Evolutionary conservation across 2,797 vertebrate genomes (phyloP).

Genomic region (Enteromius thamalakanensis): DNA sequence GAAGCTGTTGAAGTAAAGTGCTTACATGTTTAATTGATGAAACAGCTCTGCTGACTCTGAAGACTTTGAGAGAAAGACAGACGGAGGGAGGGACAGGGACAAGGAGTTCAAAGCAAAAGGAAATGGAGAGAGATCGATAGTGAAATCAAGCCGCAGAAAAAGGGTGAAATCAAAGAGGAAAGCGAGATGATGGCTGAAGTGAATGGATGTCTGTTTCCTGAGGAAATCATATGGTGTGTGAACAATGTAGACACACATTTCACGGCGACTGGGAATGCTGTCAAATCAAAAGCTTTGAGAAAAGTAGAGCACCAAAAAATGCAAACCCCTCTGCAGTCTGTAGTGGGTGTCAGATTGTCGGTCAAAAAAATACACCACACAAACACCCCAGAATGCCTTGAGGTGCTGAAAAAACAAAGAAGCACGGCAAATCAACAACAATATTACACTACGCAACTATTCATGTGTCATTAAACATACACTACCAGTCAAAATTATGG

Average conservation of each 20-base stretch:
- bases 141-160: background rate
- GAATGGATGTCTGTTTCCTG: background rate
- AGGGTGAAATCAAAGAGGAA: conserved; percentile 6
- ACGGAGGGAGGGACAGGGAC: background rate
- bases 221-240: conserved; percentile 6
- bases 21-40: conserved; percentile 42
- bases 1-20: conserved; percentile 39
- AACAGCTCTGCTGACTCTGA: conserved; percentile 23
- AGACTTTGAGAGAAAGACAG: conserved; percentile 24
- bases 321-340: background rate
- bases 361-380: conserved; percentile 4
- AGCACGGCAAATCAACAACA: background rate
- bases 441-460: background rate
- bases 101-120: background rate
- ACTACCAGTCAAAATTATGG: background rate
- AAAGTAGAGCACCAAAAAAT: conserved; percentile 27
- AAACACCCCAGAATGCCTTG: background rate
- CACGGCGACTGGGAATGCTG: background rate
- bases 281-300: conserved; percentile 14
- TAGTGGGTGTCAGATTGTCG: background rate
- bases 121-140: conserved; percentile 18
- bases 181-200: background rate
- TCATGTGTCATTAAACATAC: background rate
- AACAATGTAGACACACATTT: background rate
- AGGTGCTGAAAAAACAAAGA: background rate